Percentiles rank a stretch among this genome's conserved stretches.
phyloP scores from a whole-genome alignment of 2,888 invertebrate genomes.

The Pachycephus smyrnensis region DNA sequence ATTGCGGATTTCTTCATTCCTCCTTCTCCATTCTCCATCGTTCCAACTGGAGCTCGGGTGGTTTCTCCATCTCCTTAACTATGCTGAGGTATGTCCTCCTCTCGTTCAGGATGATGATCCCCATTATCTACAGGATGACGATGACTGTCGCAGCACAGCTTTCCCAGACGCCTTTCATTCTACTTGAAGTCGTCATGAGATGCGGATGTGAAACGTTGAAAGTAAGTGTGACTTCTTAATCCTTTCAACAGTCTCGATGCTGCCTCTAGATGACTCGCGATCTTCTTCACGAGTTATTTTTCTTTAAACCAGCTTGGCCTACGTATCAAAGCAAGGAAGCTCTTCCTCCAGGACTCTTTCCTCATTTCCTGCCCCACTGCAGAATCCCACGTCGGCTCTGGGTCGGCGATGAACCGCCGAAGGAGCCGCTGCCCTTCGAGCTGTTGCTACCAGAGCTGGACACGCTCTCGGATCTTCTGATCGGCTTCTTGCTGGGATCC shows the following conservation, averaged over 20 bases:
- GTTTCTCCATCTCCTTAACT: background rate
- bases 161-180: background rate
- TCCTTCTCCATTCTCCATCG: background rate
- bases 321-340: constrained; percentile 8
- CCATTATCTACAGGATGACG: background rate
- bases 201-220: background rate
- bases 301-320: constrained; percentile 8
- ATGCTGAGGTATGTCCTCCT: background rate
- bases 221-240: background rate
- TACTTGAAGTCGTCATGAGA: background rate
- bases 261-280: background rate
- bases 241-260: background rate
- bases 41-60: background rate
- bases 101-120: background rate
- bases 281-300: background rate
- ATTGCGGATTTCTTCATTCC: background rate
- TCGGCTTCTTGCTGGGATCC: constrained; percentile 65
- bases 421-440: constrained; percentile 53
- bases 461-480: constrained; percentile 58
- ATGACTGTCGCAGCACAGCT: background rate
- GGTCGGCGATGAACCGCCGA: constrained; percentile 35
- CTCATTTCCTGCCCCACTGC: constrained; percentile 59
- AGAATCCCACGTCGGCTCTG: constrained; percentile 47
- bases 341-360: background rate
- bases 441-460: constrained; percentile 44